A percentile compares a stretch with the other conserved stretches of the same genome.
These are phyloP conservation scores for Scaptomyza caliginosa DNA, from an alignment of 2,888 invertebrate species.

Conservation along the genomic window DNA sequence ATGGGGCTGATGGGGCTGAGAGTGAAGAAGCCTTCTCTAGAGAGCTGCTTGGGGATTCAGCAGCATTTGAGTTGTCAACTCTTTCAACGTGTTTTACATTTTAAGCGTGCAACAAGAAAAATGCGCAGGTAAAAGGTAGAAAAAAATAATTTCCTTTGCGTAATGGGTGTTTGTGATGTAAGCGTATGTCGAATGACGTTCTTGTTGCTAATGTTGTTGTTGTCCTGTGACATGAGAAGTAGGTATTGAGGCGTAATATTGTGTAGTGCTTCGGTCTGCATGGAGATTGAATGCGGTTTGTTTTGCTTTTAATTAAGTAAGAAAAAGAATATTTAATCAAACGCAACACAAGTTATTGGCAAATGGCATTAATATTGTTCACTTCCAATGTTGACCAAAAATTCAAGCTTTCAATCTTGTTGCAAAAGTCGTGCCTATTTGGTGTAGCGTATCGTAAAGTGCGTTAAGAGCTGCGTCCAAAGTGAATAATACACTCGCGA, in stretches of 20 bases:
- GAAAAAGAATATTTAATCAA: no score
- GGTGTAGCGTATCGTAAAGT: constrained; percentile 49
- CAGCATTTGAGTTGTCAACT: constrained; percentile 73
- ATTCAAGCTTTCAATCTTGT: background rate
- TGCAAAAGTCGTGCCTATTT: background rate
- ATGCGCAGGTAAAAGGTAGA: constrained; percentile 40
- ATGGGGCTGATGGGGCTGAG: constrained; percentile 11
- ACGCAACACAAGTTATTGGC: no score
- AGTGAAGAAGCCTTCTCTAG: constrained; percentile 8
- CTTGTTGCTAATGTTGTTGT: constrained; percentile 26
- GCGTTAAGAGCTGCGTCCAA: constrained; percentile 59
- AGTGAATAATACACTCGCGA: constrained; percentile 73
- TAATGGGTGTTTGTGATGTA: constrained; percentile 44
- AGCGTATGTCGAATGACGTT: constrained; percentile 12
- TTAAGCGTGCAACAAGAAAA: constrained; percentile 52
- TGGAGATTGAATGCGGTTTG: constrained; percentile 26
- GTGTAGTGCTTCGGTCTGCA: constrained; percentile 12
- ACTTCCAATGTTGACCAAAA: background rate
- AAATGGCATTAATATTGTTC: background rate
- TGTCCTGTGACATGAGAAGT: constrained; percentile 11
- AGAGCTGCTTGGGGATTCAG: constrained; percentile 12
- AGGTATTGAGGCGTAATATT: constrained; percentile 4
- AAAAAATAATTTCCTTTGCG: constrained; percentile 73
- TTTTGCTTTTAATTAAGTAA: background rate
- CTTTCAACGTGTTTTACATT: constrained; percentile 79